phyloP scores from a whole-genome alignment of 2,113 vertebrate species.

The Scopus umbretta region DNA sequence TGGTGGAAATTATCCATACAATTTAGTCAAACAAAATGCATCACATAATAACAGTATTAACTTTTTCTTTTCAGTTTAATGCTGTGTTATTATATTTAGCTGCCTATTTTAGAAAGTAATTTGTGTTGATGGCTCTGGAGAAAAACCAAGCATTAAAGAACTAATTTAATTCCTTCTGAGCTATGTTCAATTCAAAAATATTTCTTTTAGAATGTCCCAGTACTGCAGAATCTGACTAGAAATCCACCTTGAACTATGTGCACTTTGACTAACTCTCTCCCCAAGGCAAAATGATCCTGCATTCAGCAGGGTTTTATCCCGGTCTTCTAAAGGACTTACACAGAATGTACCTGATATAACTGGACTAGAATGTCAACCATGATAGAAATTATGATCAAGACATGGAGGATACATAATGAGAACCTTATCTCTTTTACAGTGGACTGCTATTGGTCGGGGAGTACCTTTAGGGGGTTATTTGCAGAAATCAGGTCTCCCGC shows the following conservation, averaged over 20 bases:
- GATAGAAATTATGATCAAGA: conserved; percentile 68
- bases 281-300: conserved; percentile 57
- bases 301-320: conserved; percentile 59
- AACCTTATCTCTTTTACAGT: conserved; percentile 54
- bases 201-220: conserved; percentile 49
- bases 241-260: conserved; percentile 58
- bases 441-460: conserved; percentile 14
- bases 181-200: conserved; percentile 55
- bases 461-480: conserved; percentile 57
- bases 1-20: conserved; percentile 11
- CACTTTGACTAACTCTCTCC: conserved; percentile 54
- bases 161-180: conserved; percentile 76
- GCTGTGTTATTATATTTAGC: conserved; percentile 72
- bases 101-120: conserved; percentile 73
- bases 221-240: conserved; percentile 32
- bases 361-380: conserved; percentile 60
- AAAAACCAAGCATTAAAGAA: conserved; percentile 74
- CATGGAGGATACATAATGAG: conserved; percentile 52
- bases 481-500: conserved; percentile 33
- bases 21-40: conserved; percentile 58
- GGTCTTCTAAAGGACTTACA: conserved; percentile 56
- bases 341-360: conserved; percentile 45
- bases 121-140: conserved; percentile 75
- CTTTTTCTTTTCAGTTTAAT: conserved; percentile 66
- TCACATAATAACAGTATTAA: conserved; percentile 53